These are phyloP conservation scores for Criorhina ranunculi DNA, from an alignment of 2,888 invertebrate species.

Conservation along the genomic window DNA sequence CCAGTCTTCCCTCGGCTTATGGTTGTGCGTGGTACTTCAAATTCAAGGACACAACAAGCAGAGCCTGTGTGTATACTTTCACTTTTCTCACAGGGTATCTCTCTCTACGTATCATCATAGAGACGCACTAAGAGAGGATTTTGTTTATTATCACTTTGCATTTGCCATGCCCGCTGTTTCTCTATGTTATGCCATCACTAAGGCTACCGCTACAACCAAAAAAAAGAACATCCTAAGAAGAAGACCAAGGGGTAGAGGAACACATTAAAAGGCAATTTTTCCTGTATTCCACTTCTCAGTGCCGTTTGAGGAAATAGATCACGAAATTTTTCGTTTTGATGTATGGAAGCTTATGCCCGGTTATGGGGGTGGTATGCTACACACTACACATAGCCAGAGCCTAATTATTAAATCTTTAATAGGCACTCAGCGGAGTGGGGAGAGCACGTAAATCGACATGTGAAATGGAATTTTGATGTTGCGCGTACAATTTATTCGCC, in stretches of 20 bases:
- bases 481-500: slow-evolving; percentile 18
- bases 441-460: slow-evolving; percentile 30
- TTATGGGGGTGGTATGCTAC: not conserved
- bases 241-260: slow-evolving; percentile 3
- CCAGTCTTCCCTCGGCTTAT: not conserved
- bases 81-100: slow-evolving; percentile 14
- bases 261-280: slow-evolving; percentile 52
- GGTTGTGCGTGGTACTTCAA: slow-evolving; percentile 37
- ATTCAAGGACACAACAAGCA: slow-evolving; percentile 55
- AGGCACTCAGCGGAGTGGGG: slow-evolving; percentile 8
- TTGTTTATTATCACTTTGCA: slow-evolving; percentile 54
- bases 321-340: slow-evolving; percentile 20
- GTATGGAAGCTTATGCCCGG: slow-evolving; percentile 5
- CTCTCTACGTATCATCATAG: slow-evolving; percentile 28
- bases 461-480: slow-evolving; percentile 57
- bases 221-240: slow-evolving; percentile 4
- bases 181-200: slow-evolving; percentile 10
- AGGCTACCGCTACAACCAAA: not conserved
- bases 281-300: not conserved
- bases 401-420: slow-evolving; percentile 58
- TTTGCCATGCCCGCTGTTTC: slow-evolving; percentile 25
- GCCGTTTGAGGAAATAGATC: slow-evolving; percentile 11
- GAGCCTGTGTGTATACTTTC: slow-evolving; percentile 12
- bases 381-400: slow-evolving; percentile 14
- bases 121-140: slow-evolving; percentile 31